A percentile compares a stretch with the other conserved stretches of the same genome.
Conservation (phyloP, 2,113 vertebrate species). For the Nycticorax nycticorax region DNA sequence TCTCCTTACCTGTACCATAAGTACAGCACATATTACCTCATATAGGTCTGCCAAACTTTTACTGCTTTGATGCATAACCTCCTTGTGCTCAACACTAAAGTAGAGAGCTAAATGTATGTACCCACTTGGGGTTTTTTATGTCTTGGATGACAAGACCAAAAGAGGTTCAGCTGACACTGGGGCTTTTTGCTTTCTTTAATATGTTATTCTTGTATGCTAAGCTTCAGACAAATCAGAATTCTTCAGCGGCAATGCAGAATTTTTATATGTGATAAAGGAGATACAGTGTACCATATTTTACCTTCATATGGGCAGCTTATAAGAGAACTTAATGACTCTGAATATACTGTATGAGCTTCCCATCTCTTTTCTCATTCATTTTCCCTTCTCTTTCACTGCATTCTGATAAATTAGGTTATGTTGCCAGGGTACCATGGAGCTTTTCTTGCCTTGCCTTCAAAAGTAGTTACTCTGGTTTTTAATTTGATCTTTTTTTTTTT, state of each 20-base stretch:
- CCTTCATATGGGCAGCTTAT: background rate
- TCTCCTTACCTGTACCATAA: background rate
- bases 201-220: background rate
- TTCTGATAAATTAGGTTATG: background rate
- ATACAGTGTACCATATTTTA: background rate
- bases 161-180: background rate
- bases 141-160: background rate
- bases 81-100: background rate
- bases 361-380: background rate
- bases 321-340: background rate
- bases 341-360: background rate
- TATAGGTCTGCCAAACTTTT: background rate
- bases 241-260: background rate
- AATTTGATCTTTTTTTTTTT: background rate
- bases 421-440: background rate
- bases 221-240: background rate
- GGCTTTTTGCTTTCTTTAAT: background rate
- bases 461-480: background rate
- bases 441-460: background rate
- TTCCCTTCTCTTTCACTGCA: background rate
- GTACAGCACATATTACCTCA: background rate
- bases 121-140: background rate
- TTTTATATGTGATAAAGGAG: background rate
- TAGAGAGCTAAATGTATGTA: background rate
- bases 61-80: background rate